phyloP scores from a whole-genome alignment of 2,888 invertebrate species.

The Rhorus exstirpatorius region DNA sequence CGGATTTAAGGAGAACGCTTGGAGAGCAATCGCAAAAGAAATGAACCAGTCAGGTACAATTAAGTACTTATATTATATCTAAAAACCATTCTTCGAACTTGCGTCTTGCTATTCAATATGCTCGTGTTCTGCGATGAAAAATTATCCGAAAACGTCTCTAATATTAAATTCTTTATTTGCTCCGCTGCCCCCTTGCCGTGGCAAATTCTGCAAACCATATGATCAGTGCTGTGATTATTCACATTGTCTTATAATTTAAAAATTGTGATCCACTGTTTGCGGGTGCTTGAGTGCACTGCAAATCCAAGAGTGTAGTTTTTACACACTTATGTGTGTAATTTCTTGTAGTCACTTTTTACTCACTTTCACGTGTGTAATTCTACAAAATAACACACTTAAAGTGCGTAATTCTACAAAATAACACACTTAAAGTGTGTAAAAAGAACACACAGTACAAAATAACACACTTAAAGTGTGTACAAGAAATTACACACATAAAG shows the following conservation, averaged over 20 bases:
- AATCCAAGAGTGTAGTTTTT: too few relatives aligned
- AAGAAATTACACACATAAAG: too few relatives aligned
- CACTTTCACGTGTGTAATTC: too few relatives aligned
- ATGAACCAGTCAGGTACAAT: neutral
- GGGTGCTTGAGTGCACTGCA: constrained; percentile 56
- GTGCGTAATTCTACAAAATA: too few relatives aligned
- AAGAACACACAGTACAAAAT: too few relatives aligned
- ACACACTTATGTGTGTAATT: too few relatives aligned
- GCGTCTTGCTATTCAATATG: constrained; percentile 51
- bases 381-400: too few relatives aligned
- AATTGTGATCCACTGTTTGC: constrained; percentile 63
- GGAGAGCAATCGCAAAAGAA: neutral
- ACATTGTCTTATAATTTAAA: constrained; percentile 66
- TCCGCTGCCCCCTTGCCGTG: constrained; percentile 47
- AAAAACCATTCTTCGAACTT: constrained; percentile 10
- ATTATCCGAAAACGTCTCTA: neutral
- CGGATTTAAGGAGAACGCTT: neutral
- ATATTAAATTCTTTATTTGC: neutral
- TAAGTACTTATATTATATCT: neutral
- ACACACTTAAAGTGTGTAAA: too few relatives aligned
- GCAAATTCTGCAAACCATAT: constrained; percentile 50
- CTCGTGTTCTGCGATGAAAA: constrained; percentile 22
- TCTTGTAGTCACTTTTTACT: too few relatives aligned
- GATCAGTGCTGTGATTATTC: constrained; percentile 1
- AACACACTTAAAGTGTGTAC: too few relatives aligned